Percentiles rank a stretch among this genome's conserved stretches.
phyloP scores from a whole-genome alignment of 2,888 invertebrate genomes.

The Sesamia inferens region DNA sequence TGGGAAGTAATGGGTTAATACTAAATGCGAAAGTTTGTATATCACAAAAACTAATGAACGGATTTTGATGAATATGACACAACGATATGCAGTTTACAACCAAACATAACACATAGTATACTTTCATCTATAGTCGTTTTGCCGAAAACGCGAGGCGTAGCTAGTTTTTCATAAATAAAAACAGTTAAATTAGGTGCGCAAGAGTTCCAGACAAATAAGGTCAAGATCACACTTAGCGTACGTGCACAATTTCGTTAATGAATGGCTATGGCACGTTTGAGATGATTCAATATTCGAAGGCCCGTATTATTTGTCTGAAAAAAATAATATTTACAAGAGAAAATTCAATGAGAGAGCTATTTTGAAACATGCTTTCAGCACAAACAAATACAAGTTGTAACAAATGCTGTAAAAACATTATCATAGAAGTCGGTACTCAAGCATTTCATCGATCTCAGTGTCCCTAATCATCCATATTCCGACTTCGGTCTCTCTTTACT shows the following conservation, averaged over 20 bases:
- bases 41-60: no score
- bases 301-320: conserved; percentile 3
- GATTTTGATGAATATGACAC: no score
- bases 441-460: not conserved
- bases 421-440: not conserved
- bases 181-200: conserved; percentile 10
- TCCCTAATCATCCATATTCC: not conserved
- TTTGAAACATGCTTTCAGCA: not conserved
- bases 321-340: not conserved
- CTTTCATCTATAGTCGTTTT: no score
- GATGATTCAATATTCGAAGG: conserved; percentile 34
- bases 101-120: no score
- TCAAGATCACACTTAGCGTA: conserved; percentile 38
- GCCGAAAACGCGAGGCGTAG: no score
- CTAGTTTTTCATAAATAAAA: not conserved
- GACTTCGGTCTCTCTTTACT: not conserved
- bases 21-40: no score
- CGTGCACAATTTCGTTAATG: conserved; percentile 32
- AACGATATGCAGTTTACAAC: no score
- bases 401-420: not conserved
- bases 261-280: conserved; percentile 25
- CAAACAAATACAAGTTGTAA: no score
- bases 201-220: conserved; percentile 44
- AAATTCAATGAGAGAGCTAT: no score
- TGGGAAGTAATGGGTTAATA: no score